phyloP scores from a whole-genome alignment of 2,888 invertebrate genomes.

The Gymnoscelis rufifasciata region DNA sequence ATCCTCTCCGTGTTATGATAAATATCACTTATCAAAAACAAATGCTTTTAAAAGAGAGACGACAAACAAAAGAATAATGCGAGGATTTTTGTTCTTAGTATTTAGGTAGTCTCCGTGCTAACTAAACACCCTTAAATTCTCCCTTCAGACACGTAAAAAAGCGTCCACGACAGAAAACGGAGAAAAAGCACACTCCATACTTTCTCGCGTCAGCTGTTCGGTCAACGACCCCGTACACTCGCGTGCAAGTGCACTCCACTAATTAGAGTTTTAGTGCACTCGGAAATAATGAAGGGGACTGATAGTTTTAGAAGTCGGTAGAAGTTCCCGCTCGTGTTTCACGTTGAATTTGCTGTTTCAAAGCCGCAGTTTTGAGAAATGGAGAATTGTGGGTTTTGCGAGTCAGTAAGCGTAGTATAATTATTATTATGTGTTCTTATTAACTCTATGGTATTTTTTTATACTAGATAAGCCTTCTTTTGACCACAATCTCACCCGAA shows the following conservation, averaged over 20 bases:
- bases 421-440: too few species aligned
- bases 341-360: background rate
- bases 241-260: slow-evolving; percentile 16
- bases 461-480: too few species aligned
- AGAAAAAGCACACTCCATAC: slow-evolving; percentile 6
- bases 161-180: slow-evolving; percentile 8
- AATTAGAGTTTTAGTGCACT: slow-evolving; percentile 12
- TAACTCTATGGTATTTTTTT: too few species aligned
- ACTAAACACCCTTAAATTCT: slow-evolving; percentile 13
- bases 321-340: background rate
- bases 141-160: slow-evolving; percentile 18
- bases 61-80: too few species aligned
- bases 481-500: too few species aligned
- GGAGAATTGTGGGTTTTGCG: too few species aligned
- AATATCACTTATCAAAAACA: too few species aligned
- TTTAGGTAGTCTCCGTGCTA: background rate
- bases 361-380: background rate
- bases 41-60: too few species aligned
- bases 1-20: too few species aligned
- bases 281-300: slow-evolving; percentile 7
- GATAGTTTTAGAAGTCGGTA: background rate
- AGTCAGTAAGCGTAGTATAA: too few species aligned
- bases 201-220: slow-evolving; percentile 12
- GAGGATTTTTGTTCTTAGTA: background rate
- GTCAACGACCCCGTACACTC: slow-evolving; percentile 15